Percentiles rank a stretch among this genome's conserved stretches.
These are phyloP conservation scores for Elmis aenea DNA, from an alignment of 2,888 invertebrate genomes.

Conservation along the genomic window DNA sequence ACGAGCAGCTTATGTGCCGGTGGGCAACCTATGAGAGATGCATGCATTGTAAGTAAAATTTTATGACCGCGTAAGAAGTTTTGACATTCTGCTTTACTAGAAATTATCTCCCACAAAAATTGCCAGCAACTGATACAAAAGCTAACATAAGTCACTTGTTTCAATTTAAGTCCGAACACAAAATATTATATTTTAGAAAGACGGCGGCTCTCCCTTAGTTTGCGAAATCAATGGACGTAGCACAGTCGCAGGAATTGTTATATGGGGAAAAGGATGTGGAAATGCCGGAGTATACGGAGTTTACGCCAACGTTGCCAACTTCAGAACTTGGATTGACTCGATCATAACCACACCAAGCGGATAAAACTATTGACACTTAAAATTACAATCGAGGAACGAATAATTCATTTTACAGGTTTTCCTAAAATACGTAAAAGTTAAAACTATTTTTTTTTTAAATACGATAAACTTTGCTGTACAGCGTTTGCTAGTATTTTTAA, in stretches of 20 bases:
- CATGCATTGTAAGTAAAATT: conserved; percentile 38
- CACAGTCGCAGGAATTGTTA: conserved; percentile 62
- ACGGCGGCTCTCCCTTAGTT: conserved; percentile 68
- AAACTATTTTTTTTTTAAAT: no score
- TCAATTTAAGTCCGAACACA: background rate
- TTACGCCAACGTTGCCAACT: conserved; percentile 68
- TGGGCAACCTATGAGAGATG: conserved; percentile 35
- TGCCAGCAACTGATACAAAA: no score
- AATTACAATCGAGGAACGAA: background rate
- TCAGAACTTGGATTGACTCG: conserved; percentile 61
- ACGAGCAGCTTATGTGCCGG: conserved; percentile 42
- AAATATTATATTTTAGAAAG: conserved; percentile 53
- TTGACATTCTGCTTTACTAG: no score
- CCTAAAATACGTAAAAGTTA: no score
- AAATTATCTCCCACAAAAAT: no score
- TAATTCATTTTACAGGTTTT: no score
- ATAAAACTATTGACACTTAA: conserved; percentile 1
- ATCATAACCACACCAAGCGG: conserved; percentile 10
- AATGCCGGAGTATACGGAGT: conserved; percentile 67
- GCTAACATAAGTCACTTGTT: background rate
- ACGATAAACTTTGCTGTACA: no score
- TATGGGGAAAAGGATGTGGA: conserved; percentile 74
- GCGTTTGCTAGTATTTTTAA: no score
- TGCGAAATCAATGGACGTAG: conserved; percentile 53
- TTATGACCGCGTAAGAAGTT: no score